Conservation (phyloP, 2,113 vertebrate species). For the Myotis yumanensis region DNA sequence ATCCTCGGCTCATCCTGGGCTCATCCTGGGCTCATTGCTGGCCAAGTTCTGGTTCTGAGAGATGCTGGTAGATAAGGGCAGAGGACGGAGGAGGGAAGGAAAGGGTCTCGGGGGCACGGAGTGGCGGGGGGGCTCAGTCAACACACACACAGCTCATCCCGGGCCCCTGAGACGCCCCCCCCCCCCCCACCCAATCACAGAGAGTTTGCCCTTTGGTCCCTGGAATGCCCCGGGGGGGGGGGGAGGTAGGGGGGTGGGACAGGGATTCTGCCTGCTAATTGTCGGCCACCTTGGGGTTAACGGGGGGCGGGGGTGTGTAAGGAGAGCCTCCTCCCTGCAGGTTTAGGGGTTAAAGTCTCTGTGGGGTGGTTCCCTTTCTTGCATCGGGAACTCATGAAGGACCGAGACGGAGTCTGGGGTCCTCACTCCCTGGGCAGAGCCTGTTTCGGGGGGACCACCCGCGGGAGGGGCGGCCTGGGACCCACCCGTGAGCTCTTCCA, state of each 20-base stretch:
- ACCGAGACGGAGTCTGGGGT: rapidly evolving
- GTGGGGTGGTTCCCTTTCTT: too few relatives aligned
- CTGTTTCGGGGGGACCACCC: neutral
- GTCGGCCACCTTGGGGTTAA: neutral
- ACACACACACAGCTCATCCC: too few relatives aligned
- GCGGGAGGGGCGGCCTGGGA: rapidly evolving
- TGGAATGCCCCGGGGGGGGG: neutral
- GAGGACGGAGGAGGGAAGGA: too few relatives aligned
- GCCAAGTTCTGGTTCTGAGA: neutral
- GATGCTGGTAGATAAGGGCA: neutral
- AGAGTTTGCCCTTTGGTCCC: too few relatives aligned
- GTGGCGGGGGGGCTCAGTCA: too few relatives aligned
- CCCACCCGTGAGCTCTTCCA: rapidly evolving
- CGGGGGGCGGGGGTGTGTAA: too few relatives aligned
- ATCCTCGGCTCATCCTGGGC: too few relatives aligned
- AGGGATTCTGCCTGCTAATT: neutral
- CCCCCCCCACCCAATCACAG: too few relatives aligned
- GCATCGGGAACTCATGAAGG: neutral
- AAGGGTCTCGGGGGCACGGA: rapidly evolving
- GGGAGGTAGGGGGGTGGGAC: too few relatives aligned
- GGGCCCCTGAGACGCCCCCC: too few relatives aligned
- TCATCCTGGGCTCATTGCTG: too few relatives aligned
- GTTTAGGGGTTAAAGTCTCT: neutral
- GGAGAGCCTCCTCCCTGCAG: neutral
- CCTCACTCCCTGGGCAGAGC: rapidly evolving